phyloP scores from a whole-genome alignment of 2,113 vertebrate genomes.

The Elanus axillaris region DNA sequence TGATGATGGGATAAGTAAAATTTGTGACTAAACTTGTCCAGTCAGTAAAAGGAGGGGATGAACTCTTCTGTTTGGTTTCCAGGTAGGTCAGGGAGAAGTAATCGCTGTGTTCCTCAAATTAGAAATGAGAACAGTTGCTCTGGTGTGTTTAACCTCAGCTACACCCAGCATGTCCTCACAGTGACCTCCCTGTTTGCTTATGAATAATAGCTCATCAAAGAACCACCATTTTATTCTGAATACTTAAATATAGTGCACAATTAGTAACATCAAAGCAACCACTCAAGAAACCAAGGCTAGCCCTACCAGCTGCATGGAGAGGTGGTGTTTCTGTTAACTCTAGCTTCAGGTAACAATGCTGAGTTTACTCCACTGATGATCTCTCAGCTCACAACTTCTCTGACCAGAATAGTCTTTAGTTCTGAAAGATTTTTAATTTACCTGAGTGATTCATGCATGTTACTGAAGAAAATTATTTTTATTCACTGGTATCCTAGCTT shows the following conservation, averaged over 20 bases:
- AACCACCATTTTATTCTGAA: not conserved
- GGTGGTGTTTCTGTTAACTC: not conserved
- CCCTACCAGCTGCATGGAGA: not conserved
- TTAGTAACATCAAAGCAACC: conserved; percentile 28
- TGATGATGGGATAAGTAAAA: conserved; percentile 7
- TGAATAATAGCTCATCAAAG: conserved; percentile 22
- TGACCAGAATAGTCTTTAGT: not conserved
- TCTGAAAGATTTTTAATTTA: not conserved
- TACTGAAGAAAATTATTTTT: not conserved
- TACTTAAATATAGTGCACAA: not conserved
- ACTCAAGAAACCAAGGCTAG: not conserved
- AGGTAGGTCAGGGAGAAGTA: not conserved
- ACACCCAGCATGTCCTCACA: not conserved
- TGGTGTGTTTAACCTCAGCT: not conserved
- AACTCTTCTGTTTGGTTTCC: conserved; percentile 1
- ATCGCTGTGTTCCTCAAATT: not conserved
- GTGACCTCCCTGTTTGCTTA: not conserved
- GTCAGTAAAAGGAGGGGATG: not conserved
- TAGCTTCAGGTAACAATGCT: not conserved
- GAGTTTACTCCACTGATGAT: not conserved
- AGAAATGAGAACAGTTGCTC: not conserved
- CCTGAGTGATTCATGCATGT: not conserved
- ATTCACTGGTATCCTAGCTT: not conserved
- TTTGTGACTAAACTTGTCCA: not conserved
- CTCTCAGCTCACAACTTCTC: not conserved